Conservation (phyloP, 2,888 invertebrate species). For the Leptopilina syphax region DNA sequence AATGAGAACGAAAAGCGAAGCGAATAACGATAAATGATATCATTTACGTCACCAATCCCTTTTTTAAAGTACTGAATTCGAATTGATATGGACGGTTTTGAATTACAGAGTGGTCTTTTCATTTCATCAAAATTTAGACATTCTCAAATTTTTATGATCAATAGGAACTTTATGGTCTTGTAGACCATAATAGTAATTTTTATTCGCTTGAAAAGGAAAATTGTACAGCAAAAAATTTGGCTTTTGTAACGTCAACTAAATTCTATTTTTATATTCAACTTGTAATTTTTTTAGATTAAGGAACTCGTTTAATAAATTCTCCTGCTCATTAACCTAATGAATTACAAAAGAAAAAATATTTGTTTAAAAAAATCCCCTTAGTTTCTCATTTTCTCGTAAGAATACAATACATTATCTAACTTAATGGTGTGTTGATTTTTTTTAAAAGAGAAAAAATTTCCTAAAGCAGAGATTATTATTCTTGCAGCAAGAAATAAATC, state of each 20-base stretch:
- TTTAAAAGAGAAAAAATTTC: not conserved
- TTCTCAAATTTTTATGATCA: no score
- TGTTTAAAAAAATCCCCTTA: not conserved
- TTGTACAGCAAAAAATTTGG: no score
- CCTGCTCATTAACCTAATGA: not conserved
- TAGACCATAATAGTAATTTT: no score
- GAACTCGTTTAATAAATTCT: constrained; percentile 1
- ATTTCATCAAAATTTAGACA: no score
- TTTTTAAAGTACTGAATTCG: no score
- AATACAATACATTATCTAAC: constrained; percentile 1
- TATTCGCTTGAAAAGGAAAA: no score
- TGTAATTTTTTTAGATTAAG: not conserved
- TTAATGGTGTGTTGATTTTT: constrained; percentile 16
- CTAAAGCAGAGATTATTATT: constrained; percentile 29
- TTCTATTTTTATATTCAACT: no score
- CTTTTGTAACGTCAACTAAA: no score
- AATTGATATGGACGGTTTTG: no score
- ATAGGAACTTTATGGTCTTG: no score
- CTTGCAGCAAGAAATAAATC: constrained; percentile 31
- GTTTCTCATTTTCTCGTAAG: not conserved
- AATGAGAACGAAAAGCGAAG: not conserved
- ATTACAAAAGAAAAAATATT: not conserved
- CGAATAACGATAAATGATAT: constrained; percentile 1
- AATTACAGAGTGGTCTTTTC: no score
- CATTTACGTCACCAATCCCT: not conserved